Conservation (phyloP, 1,140 invertebrate species). For the Dufourea novaeangliae region DNA sequence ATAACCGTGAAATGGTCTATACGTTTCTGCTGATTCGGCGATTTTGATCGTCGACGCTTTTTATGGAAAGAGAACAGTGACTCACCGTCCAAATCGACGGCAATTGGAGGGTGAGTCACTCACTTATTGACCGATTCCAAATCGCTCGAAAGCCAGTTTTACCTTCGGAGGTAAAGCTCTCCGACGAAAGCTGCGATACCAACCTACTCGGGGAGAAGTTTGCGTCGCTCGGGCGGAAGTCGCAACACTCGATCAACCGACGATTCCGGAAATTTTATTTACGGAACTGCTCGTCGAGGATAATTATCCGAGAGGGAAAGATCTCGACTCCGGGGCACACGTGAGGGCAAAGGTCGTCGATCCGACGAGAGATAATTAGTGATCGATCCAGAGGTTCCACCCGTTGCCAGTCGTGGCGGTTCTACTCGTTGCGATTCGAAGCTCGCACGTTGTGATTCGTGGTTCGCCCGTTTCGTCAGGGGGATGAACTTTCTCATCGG, state of each 20-base stretch:
- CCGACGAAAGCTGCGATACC: neutral
- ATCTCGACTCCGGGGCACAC: too few species aligned
- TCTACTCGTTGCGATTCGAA: too few species aligned
- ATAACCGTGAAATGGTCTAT: constrained; percentile 5
- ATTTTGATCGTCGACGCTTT: neutral
- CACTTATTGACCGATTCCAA: too few species aligned
- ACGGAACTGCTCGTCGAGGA: too few species aligned
- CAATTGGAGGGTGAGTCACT: too few species aligned
- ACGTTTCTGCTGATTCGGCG: neutral
- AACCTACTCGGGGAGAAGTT: neutral
- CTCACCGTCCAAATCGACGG: neutral
- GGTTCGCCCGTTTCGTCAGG: neutral
- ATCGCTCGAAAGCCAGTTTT: neutral
- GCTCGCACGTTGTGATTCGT: too few species aligned
- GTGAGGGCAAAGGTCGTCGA: too few species aligned
- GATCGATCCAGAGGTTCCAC: neutral
- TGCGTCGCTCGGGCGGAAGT: neutral
- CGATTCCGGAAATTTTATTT: too few species aligned
- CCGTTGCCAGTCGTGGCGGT: too few species aligned
- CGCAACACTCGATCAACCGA: too few species aligned
- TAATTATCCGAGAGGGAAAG: too few species aligned
- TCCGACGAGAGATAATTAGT: neutral
- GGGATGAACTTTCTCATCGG: constrained; percentile 11
- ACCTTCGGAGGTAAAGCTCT: neutral
- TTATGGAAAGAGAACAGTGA: neutral